A percentile compares a stretch with the other conserved stretches of the same genome.
phyloP scores from a whole-genome alignment of 2,888 invertebrate genomes.

The Caenorhabditis sulstoni region DNA sequence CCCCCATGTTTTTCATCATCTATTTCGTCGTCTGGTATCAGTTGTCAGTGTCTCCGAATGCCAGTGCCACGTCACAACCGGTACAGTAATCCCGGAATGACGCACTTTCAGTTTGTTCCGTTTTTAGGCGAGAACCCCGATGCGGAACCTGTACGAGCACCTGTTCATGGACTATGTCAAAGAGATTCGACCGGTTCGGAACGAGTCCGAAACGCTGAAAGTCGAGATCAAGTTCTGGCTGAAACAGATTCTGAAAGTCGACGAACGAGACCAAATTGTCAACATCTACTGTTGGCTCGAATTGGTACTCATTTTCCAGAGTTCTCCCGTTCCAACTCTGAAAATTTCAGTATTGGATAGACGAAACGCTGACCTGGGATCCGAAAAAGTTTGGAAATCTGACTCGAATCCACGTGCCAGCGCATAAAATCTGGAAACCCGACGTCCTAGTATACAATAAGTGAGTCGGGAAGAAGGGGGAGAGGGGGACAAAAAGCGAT shows the following conservation, averaged over 20 bases:
- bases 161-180: conserved; percentile 72
- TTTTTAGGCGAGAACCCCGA: conserved; percentile 53
- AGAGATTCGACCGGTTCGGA: conserved; percentile 76
- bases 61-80: conserved; percentile 44
- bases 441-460: conserved; percentile 79
- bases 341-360: conserved; percentile 74
- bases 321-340: neutral
- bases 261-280: conserved; percentile 77
- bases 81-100: neutral
- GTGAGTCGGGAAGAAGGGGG: conserved; percentile 31
- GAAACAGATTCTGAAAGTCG: conserved; percentile 79
- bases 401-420: conserved; percentile 76
- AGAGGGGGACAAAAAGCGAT: conserved; percentile 25
- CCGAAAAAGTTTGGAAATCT: conserved; percentile 76
- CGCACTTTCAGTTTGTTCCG: neutral
- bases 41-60: neutral
- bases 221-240: conserved; percentile 79
- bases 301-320: conserved; percentile 54
- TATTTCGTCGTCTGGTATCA: conserved; percentile 35
- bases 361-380: conserved; percentile 77
- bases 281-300: conserved; percentile 78
- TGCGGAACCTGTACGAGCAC: conserved; percentile 72
- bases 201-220: conserved; percentile 67
- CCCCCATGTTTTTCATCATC: conserved; percentile 15
- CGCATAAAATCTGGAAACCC: conserved; percentile 78